Percentiles rank a stretch among this genome's conserved stretches.
Conservation (phyloP, 2,888 invertebrate species). For the Globia sparganii region DNA sequence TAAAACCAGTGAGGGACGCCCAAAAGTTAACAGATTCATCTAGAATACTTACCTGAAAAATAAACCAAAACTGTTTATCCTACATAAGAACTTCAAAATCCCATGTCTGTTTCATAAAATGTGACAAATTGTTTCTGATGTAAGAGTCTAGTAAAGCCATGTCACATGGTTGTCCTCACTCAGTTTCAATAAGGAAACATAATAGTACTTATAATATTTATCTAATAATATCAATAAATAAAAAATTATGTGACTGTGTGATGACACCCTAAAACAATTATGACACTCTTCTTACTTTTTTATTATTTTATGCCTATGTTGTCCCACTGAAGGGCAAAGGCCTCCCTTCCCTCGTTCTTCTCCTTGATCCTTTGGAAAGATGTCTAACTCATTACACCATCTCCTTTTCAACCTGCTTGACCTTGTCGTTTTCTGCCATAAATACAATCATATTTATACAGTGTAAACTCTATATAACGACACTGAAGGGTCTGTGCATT, state of each 20-base stretch:
- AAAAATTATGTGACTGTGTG: not conserved
- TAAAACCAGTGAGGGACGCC: not conserved
- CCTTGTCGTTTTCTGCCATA: not conserved
- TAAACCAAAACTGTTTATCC: not conserved
- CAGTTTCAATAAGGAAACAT: not conserved
- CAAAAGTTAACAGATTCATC: not conserved
- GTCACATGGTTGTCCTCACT: conserved; percentile 18
- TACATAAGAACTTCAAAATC: not conserved
- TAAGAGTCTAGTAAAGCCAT: not conserved
- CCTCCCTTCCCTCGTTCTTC: not conserved
- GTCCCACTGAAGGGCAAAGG: no score
- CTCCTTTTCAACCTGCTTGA: no score
- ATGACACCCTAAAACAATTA: not conserved
- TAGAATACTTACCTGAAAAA: not conserved
- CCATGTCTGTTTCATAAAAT: conserved; percentile 13
- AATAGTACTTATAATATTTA: not conserved
- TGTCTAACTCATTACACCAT: not conserved
- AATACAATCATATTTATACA: no score
- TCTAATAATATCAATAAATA: not conserved
- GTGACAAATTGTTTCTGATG: conserved; percentile 13
- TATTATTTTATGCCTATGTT: not conserved
- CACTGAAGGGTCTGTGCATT: no score
- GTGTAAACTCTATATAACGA: no score
- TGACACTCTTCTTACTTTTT: not conserved
- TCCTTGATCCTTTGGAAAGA: not conserved